A percentile compares a stretch with the other conserved stretches of the same genome.
phyloP scores from a whole-genome alignment of 1,140 invertebrate species.

The Drosophila equinoxialis region DNA sequence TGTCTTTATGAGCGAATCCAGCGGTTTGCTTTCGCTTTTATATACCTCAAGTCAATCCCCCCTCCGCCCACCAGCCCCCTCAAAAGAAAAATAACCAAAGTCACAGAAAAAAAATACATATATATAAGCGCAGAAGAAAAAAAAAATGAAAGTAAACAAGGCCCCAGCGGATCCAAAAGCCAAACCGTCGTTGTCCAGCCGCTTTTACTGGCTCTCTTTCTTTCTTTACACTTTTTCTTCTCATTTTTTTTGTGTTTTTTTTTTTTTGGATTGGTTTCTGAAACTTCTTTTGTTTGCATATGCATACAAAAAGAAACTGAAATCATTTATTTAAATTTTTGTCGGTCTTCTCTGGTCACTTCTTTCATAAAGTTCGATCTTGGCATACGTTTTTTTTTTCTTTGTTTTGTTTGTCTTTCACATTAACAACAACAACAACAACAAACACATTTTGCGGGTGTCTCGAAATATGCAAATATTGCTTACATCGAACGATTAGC shows the following conservation, averaged over 20 bases:
- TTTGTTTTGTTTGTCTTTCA: constrained; percentile 53
- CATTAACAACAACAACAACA: constrained; percentile 46
- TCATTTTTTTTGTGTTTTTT: constrained; percentile 38
- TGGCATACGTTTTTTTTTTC: constrained; percentile 23
- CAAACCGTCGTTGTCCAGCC: constrained; percentile 27
- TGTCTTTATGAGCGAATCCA: constrained; percentile 79
- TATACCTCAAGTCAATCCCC: constrained; percentile 40
- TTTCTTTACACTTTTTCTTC: constrained; percentile 39
- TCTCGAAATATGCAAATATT: constrained; percentile 55
- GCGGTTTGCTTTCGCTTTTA: constrained; percentile 75
- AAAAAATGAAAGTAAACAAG: constrained; percentile 72
- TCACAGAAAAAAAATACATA: background rate
- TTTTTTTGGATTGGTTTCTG: constrained; percentile 40
- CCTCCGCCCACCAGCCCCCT: constrained; percentile 31
- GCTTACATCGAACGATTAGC: constrained; percentile 34
- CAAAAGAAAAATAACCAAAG: too few species aligned
- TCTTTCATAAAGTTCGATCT: constrained; percentile 64
- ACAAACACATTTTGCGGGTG: constrained; percentile 27
- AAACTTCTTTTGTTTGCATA: constrained; percentile 14
- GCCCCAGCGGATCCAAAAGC: constrained; percentile 26
- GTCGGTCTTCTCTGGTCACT: constrained; percentile 51
- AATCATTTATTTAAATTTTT: constrained; percentile 75
- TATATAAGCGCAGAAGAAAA: constrained; percentile 22
- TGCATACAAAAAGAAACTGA: constrained; percentile 66
- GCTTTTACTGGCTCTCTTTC: constrained; percentile 66